phyloP scores from a whole-genome alignment of 2,113 vertebrate species.

The Hemichromis elongatus region DNA sequence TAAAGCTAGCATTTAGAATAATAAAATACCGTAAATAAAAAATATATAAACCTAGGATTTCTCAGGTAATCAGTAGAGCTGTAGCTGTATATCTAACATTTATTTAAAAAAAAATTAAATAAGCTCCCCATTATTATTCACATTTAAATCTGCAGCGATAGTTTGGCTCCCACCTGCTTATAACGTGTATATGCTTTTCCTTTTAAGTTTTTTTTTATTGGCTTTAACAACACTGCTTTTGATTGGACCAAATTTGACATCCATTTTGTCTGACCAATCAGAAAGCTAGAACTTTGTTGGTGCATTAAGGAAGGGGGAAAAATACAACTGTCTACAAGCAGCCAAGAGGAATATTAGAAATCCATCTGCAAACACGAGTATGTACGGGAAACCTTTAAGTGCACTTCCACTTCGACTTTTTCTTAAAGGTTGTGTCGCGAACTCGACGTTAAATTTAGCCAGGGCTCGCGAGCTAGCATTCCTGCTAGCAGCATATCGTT shows the following conservation, averaged over 20 bases:
- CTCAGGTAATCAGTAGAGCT: rapidly evolving
- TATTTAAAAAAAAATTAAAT: neutral
- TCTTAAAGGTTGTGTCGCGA: neutral
- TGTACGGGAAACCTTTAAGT: slow-evolving; percentile 8
- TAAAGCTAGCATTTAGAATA: neutral
- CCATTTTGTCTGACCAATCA: slow-evolving; percentile 76
- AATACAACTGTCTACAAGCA: slow-evolving; percentile 73
- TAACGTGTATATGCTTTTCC: neutral
- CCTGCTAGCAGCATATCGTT: slow-evolving; percentile 12
- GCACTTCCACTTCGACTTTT: neutral
- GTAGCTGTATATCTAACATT: neutral
- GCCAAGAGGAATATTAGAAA: slow-evolving; percentile 73
- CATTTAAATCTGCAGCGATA: neutral
- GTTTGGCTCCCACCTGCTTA: slow-evolving; percentile 4
- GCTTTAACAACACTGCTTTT: slow-evolving; percentile 67
- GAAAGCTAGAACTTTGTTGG: slow-evolving; percentile 67
- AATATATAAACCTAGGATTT: neutral
- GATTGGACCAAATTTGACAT: slow-evolving; percentile 74
- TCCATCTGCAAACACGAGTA: slow-evolving; percentile 51
- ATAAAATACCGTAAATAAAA: rapidly evolving
- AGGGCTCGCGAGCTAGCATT: slow-evolving; percentile 10
- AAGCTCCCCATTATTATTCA: neutral
- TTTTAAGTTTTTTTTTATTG: neutral
- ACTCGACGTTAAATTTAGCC: neutral
- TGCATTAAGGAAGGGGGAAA: slow-evolving; percentile 78